Conservation (phyloP, 2,888 invertebrate genomes). For the Diloba caeruleocephala region DNA sequence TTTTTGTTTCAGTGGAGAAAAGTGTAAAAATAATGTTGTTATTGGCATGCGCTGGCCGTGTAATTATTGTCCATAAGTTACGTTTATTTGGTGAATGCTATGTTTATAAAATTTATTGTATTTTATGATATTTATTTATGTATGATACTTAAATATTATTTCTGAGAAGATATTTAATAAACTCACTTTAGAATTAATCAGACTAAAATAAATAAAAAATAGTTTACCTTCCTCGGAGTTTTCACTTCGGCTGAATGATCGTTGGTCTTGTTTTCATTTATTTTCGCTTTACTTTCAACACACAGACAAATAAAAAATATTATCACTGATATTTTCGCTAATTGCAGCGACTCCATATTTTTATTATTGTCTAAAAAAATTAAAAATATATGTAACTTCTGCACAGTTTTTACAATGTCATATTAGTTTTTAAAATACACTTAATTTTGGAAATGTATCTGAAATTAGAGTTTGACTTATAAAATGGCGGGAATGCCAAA, state of each 20-base stretch:
- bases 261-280: conserved; percentile 61
- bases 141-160: no score
- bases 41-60: conserved; percentile 27
- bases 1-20: conserved; percentile 2
- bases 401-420: conserved; percentile 30
- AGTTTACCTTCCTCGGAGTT: conserved; percentile 60
- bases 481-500: conserved; percentile 62
- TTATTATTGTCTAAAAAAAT: conserved; percentile 28
- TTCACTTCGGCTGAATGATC: conserved; percentile 63
- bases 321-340: conserved; percentile 57
- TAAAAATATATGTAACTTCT: background rate
- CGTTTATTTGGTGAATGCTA: conserved; percentile 24
- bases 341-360: conserved; percentile 57
- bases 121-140: no score
- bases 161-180: no score
- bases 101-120: conserved; percentile 8
- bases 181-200: no score
- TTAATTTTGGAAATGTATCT: conserved; percentile 16
- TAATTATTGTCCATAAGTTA: conserved; percentile 38
- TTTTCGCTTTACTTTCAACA: conserved; percentile 60
- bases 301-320: conserved; percentile 64
- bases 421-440: conserved; percentile 17
- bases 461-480: conserved; percentile 45
- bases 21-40: conserved; percentile 16
- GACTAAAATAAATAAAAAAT: background rate